Evolutionary conservation across 2,888 invertebrate genomes (phyloP).

Genomic region (Drosophila testacea): DNA sequence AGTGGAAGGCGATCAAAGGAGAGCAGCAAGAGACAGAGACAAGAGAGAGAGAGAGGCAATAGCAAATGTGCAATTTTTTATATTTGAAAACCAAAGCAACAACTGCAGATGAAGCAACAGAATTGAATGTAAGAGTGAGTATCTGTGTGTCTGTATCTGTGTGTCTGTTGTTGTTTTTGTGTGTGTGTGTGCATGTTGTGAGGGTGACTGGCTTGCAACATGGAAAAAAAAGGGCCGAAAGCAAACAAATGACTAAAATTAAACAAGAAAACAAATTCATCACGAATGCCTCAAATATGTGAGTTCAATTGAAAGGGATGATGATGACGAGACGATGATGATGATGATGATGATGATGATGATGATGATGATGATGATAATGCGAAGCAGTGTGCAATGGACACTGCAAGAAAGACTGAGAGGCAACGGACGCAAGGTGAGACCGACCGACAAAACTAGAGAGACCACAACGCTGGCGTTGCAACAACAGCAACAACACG

Average conservation of each 20-base stretch:
- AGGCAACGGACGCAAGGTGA: conserved; percentile 34
- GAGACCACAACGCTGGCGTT: neutral
- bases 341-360: conserved; percentile 38
- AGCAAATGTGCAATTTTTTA: conserved; percentile 49
- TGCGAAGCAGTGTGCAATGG: conserved; percentile 44
- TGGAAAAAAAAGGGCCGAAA: conserved; percentile 45
- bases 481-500: conserved; percentile 18
- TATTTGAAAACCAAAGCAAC: conserved; percentile 1
- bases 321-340: conserved; percentile 16
- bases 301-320: conserved; percentile 56
- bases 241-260: conserved; percentile 72
- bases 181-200: conserved; percentile 25
- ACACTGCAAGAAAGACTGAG: conserved; percentile 20
- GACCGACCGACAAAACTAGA: conserved; percentile 19
- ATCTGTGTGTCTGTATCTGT: conserved; percentile 6
- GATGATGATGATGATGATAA: conserved; percentile 30
- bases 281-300: conserved; percentile 65
- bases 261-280: conserved; percentile 75
- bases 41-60: conserved; percentile 2
- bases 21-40: neutral
- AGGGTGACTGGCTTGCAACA: conserved; percentile 54
- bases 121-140: neutral
- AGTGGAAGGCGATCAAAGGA: conserved; percentile 33
- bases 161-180: conserved; percentile 14
- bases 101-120: conserved; percentile 4